Evolutionary conservation across 2,113 vertebrate species (phyloP), one percentile per base, ranked within the genome.

Genomic region (Opisthocomus hoazin): DNA sequence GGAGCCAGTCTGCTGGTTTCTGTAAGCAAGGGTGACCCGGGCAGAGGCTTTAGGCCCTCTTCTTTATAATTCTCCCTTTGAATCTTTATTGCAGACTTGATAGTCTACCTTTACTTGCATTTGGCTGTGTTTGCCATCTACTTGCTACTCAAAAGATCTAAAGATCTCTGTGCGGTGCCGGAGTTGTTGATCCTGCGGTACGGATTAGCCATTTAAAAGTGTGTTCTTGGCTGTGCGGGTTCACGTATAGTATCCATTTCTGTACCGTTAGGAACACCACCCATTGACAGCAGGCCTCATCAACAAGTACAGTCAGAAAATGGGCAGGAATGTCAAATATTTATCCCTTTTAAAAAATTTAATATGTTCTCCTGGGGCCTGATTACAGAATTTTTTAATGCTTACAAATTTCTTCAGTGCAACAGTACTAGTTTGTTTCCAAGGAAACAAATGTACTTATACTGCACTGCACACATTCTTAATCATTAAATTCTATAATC

Each of bases 361-460:
- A 98, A 95, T 97, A 95, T 95, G 96, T 97, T 97, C 97, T 98
- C 97, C 93, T 95, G 97, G 96, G 96, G 89, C 83, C 97, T 97
- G 97, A 98, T 98, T 98, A 98, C 91, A 97, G 97, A 98, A 98
- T 97, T 98, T 97, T 97, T 97, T 98, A 98, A 98, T 97, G 96
- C 97, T 98, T 97, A 98, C 92, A 97, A 96, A 98, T 98, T 98
- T 98, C 95, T 98, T 97, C 91, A 83, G 93, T 96, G 95, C 68
- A 91, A 97, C 86, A 97, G 89, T 93, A 95, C 96, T 96, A 96
- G 94, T 98, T 98, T 98, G 97, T 98, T 98, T 98, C 97, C 97
- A 97, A 97, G 97, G 97, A 98, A 98, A 98, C 97, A 98, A 98
- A 98, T 96, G 94, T 80, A 97, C 92, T 98, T 98, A 91, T 84